Conservation (phyloP, 2,888 invertebrate species). For the Dermolepida albohirtum region DNA sequence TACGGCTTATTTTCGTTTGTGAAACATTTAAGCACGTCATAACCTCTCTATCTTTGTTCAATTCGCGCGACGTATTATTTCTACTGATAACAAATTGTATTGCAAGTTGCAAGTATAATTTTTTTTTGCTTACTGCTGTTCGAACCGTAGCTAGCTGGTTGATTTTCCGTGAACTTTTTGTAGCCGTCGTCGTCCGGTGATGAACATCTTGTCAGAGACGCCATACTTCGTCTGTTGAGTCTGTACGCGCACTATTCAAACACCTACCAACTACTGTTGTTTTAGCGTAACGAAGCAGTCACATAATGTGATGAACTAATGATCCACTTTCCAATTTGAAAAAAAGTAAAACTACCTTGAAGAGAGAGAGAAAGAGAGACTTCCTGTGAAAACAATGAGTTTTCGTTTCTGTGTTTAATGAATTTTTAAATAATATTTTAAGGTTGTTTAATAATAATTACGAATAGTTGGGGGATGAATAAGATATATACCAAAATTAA, state of each 20-base stretch:
- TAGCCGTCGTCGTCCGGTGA: conserved; percentile 73
- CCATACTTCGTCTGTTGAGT: conserved; percentile 38
- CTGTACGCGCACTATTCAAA: background rate
- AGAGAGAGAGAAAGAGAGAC: no score
- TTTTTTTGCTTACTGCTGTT: conserved; percentile 69
- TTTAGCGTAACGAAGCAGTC: no score
- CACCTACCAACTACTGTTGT: conserved; percentile 26
- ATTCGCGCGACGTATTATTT: conserved; percentile 9
- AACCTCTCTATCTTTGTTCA: conserved; percentile 23
- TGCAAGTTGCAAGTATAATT: conserved; percentile 14
- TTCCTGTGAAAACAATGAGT: no score
- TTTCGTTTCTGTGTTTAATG: no score
- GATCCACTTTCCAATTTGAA: no score
- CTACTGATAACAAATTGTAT: conserved; percentile 14
- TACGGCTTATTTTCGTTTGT: conserved; percentile 9
- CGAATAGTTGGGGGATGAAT: no score
- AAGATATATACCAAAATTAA: no score
- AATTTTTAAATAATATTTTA: no score
- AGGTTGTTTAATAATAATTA: no score
- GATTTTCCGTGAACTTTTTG: conserved; percentile 74
- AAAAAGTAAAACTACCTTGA: no score
- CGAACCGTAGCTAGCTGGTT: conserved; percentile 71
- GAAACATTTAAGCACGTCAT: background rate
- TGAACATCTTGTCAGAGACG: conserved; percentile 63
- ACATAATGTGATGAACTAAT: no score